Evolutionary conservation across 2,797 vertebrate species (phyloP).

Genomic region (Parauchenoglanis punctatus): DNA sequence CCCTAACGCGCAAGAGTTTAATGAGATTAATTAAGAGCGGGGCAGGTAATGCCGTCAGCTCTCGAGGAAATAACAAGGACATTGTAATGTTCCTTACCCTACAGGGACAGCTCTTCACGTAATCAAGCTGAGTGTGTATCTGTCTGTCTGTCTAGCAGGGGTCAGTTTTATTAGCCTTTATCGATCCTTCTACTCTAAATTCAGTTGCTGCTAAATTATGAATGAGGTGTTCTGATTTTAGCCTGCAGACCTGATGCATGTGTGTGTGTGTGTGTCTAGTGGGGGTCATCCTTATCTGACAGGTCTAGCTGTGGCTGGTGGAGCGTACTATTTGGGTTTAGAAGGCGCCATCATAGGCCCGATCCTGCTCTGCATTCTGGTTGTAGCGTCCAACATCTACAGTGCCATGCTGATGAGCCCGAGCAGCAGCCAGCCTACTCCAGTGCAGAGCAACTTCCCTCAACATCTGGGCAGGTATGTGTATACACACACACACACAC

Average conservation of each 20-base stretch:
- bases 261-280: constrained; percentile 64
- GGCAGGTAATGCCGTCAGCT: constrained; percentile 29
- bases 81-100: constrained; percentile 18
- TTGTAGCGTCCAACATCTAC: constrained; percentile 97
- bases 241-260: not conserved
- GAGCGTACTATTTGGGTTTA: constrained; percentile 93
- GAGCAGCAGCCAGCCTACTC: constrained; percentile 84
- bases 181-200: constrained; percentile 22
- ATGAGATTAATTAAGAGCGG: constrained; percentile 39
- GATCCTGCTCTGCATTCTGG: constrained; percentile 95
- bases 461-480: constrained; percentile 78
- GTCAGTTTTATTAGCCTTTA: constrained; percentile 24
- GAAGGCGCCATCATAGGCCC: constrained; percentile 98
- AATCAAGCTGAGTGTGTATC: constrained; percentile 18
- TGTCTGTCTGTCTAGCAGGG: not conserved
- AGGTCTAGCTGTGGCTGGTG: constrained; percentile 93
- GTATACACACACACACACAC: not conserved
- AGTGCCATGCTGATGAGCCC: constrained; percentile 97
- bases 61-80: constrained; percentile 19
- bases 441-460: constrained; percentile 83
- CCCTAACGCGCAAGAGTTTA: constrained; percentile 35
- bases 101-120: constrained; percentile 12
- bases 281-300: constrained; percentile 97
- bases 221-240: not conserved
- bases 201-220: constrained; percentile 12